These are phyloP conservation scores for Acromyrmex heyeri DNA, from an alignment of 1,140 invertebrate genomes.

Conservation along the genomic window DNA sequence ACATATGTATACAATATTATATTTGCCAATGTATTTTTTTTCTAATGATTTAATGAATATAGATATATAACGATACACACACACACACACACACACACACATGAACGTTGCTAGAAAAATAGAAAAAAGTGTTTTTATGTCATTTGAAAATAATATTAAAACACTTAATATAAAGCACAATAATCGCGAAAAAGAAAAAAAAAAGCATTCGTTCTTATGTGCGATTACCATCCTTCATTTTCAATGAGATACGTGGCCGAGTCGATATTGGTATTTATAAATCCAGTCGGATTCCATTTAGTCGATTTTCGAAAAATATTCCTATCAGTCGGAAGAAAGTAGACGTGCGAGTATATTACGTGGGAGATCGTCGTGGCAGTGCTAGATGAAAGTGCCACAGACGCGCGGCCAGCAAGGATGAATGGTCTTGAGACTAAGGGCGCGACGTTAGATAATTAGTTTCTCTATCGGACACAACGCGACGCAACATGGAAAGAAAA, in stretches of 20 bases:
- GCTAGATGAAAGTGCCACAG: constrained; percentile 50
- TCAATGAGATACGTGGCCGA: neutral
- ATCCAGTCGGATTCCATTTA: neutral
- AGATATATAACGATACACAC: constrained; percentile 73
- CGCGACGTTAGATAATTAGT: constrained; percentile 80
- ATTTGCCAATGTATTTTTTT: constrained; percentile 37
- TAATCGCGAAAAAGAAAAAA: constrained; percentile 11
- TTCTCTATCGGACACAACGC: constrained; percentile 78
- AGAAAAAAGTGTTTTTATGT: constrained; percentile 40
- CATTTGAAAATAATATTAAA: constrained; percentile 73
- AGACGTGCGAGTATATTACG: constrained; percentile 15
- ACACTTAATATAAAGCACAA: constrained; percentile 47
- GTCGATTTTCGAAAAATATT: constrained; percentile 40
- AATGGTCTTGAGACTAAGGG: constrained; percentile 70
- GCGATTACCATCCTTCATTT: constrained; percentile 10
- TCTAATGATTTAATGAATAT: constrained; percentile 38
- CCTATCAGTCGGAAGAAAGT: constrained; percentile 21
- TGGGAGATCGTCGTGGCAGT: constrained; percentile 5
- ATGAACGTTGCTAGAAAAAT: constrained; percentile 64
- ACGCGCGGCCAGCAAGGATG: constrained; percentile 60
- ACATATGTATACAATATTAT: constrained; percentile 6
- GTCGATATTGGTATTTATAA: neutral
- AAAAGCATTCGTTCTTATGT: constrained; percentile 25
- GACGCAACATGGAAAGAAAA: constrained; percentile 65
- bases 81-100: too few species aligned